Base-by-base conservation (phyloP, 2,888 invertebrate species). In the Danaus chrysippus region DNA sequence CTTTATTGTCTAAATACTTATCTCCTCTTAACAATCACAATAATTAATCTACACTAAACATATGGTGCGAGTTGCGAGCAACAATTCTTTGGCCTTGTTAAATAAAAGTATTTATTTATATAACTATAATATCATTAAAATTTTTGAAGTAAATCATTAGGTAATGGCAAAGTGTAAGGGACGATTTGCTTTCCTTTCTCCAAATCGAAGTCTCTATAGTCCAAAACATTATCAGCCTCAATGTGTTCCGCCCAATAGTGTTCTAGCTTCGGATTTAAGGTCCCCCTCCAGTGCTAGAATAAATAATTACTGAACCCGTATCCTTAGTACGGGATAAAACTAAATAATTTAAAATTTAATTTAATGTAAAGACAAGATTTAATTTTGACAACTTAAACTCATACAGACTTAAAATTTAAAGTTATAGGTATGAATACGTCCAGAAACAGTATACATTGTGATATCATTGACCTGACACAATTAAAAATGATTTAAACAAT, bases 251-350 rank as follows among this genome's bases (percentile, higher is more conserved):
- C 77, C 93, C 93, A 93, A 70, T 84, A 88, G 65, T 91, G 81
- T 58, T 77, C 68, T 41, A 83, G 78, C 59, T 85, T 77, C 0
- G 83, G 76, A 54, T 82, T 82, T 55, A 93, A 70, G 3, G 77
- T 83, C 12, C 91, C 87, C 54, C 80, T 85, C 93, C 93, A 93
- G 59, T 87, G 89, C 93, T 93, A 73, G 34, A 81, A 80, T 10
- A 60, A 64, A 64, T 23, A 56, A 23, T 58, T 34, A 34, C 23
- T 34, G 23, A 34, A 34, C 23, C 23, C 23, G 6, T 34, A 34
- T 34, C 6, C 23, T 34, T 34, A 34, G 23, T 34, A 34, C 23
- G 23, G 23, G 2, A 6, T 34, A 3, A 34, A 34, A 34, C 2
- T 34, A 64, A 12, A 59, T 44, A 10, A 54, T 12, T 34, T 46